These are phyloP conservation scores for Parambassis ranga DNA, from an alignment of 2,797 vertebrate genomes.

Conservation along the genomic window DNA sequence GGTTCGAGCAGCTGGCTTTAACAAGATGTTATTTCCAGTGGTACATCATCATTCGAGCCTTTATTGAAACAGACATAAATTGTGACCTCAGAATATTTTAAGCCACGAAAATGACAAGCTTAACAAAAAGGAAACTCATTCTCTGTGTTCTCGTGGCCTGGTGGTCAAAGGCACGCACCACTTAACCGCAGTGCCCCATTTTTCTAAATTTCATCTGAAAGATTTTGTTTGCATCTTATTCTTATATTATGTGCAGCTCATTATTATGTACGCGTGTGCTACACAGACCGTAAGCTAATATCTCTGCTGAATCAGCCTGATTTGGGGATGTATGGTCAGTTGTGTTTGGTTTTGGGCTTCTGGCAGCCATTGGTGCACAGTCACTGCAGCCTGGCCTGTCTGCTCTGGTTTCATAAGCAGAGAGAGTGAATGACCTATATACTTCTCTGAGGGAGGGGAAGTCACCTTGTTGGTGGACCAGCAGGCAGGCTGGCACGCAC, in stretches of 20 bases:
- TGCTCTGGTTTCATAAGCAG: constrained; percentile 79
- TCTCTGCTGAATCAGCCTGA: constrained; percentile 20
- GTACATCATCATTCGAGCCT: constrained; percentile 1
- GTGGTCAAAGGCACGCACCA: constrained; percentile 11
- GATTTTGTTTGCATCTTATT: not conserved
- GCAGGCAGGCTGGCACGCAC: constrained; percentile 58
- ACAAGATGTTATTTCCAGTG: constrained; percentile 11
- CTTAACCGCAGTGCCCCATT: constrained; percentile 8
- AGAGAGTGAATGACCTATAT: constrained; percentile 79
- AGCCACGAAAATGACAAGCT: constrained; percentile 7
- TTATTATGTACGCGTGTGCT: not conserved
- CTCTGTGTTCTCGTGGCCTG: not conserved
- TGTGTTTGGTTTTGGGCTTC: constrained; percentile 54
- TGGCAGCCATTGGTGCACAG: constrained; percentile 66
- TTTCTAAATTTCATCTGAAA: not conserved
- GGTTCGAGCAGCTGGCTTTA: constrained; percentile 25
- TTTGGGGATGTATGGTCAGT: constrained; percentile 45
- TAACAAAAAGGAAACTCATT: constrained; percentile 12
- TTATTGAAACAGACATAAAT: constrained; percentile 15
- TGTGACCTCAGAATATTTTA: constrained; percentile 21
- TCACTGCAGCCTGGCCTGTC: constrained; percentile 73
- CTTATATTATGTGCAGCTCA: not conserved
- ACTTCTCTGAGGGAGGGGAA: constrained; percentile 75
- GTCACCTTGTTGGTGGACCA: constrained; percentile 79
- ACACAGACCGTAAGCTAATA: not conserved